Percentiles rank a stretch among this genome's conserved stretches.
Conservation (phyloP, 92 coral and sea anemone species). For the Montipora capitata region DNA sequence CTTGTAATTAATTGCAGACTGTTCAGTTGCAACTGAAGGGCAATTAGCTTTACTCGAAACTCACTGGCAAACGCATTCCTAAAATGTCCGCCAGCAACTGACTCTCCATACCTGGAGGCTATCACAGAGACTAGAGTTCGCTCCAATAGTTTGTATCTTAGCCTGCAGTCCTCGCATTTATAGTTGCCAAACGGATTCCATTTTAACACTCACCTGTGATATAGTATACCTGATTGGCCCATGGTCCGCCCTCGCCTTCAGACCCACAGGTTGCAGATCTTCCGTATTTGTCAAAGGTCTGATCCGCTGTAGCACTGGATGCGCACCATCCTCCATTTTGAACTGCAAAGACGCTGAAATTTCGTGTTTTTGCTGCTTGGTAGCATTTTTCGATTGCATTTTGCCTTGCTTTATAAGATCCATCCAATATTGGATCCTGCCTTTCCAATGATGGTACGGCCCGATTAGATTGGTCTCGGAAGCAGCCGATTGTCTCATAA, state of each 20-base stretch:
- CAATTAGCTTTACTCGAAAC: no score
- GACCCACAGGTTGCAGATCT: background rate
- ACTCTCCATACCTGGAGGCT: no score
- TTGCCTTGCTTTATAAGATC: background rate
- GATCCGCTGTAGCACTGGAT: background rate
- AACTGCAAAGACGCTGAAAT: background rate
- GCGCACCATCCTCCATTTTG: background rate
- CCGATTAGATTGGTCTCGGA: background rate
- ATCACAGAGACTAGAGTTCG: no score
- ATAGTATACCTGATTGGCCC: background rate
- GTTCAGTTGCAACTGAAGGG: no score
- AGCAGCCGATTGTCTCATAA: no score
- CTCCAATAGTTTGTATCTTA: no score
- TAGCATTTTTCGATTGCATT: background rate
- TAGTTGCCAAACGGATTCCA: no score
- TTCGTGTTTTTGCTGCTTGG: background rate
- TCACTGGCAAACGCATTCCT: no score
- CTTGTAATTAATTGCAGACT: no score
- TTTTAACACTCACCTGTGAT: background rate
- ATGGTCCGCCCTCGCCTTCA: constrained; percentile 4
- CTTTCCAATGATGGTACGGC: background rate
- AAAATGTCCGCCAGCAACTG: no score
- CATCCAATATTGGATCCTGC: background rate
- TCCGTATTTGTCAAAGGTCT: background rate
- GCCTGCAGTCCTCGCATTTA: no score